These are phyloP conservation scores for Notolepis coatsorum DNA, from an alignment of 2,797 vertebrate genomes.

Conservation along the genomic window DNA sequence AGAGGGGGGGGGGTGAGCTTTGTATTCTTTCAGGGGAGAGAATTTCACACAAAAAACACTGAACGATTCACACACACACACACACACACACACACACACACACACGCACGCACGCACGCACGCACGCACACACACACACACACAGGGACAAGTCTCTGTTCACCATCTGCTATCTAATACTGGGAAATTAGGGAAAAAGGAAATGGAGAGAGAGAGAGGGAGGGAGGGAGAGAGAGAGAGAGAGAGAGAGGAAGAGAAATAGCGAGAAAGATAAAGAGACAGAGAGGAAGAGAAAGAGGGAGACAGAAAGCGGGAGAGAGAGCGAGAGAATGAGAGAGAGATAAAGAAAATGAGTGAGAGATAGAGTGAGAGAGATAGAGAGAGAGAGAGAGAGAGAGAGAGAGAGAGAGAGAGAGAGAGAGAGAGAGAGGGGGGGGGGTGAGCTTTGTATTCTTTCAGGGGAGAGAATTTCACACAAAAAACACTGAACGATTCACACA, in stretches of 20 bases:
- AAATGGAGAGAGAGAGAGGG: neutral
- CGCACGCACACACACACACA: neutral
- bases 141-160: constrained; percentile 15
- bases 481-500: constrained; percentile 16
- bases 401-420: neutral
- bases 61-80: constrained; percentile 1
- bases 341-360: neutral
- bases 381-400: neutral
- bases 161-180: constrained; percentile 35
- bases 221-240: neutral
- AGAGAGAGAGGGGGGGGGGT: neutral
- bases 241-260: neutral
- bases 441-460: constrained; percentile 20
- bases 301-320: neutral
- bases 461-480: constrained; percentile 25
- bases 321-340: constrained; percentile 5
- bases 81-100: neutral
- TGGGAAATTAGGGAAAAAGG: constrained; percentile 34
- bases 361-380: neutral
- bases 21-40: constrained; percentile 18
- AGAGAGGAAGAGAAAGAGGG: neutral
- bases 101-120: constrained; percentile 23
- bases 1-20: neutral
- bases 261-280: neutral
- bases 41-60: constrained; percentile 24